A percentile compares a stretch with the other conserved stretches of the same genome.
Evolutionary conservation across 2,113 vertebrate genomes (phyloP).

Genomic region (Dicrurus megarhynchus): DNA sequence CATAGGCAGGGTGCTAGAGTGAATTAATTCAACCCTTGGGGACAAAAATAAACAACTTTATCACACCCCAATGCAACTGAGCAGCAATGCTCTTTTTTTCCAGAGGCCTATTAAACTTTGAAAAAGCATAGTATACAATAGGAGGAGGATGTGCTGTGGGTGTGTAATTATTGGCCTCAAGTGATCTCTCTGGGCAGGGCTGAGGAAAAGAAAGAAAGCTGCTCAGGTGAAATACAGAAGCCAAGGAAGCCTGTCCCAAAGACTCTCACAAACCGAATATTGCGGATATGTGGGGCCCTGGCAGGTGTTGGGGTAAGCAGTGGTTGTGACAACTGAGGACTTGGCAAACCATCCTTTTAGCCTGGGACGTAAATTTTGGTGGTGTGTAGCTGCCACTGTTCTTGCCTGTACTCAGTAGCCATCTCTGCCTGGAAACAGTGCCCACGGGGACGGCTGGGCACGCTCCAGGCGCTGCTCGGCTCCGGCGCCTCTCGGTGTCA

Average conservation of each 20-base stretch:
- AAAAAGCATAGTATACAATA: neutral
- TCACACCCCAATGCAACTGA: neutral
- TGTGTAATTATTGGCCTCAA: constrained; percentile 60
- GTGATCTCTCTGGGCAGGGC: constrained; percentile 33
- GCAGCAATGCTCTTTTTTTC: neutral
- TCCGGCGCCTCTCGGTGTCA: neutral
- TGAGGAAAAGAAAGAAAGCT: neutral
- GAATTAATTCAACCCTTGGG: neutral
- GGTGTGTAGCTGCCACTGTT: rapidly evolving
- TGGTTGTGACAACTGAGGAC: neutral
- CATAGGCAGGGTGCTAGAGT: neutral
- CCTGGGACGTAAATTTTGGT: neutral
- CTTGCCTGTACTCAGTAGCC: neutral
- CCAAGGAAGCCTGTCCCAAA: neutral
- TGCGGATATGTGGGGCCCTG: neutral
- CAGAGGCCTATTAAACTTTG: constrained; percentile 31
- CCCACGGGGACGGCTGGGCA: neutral
- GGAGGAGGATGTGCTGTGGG: constrained; percentile 31
- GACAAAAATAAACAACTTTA: neutral
- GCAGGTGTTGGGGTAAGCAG: neutral
- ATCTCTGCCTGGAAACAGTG: neutral
- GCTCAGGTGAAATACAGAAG: neutral
- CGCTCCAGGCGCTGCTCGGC: neutral
- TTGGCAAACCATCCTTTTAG: neutral
- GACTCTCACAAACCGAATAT: neutral